A percentile compares a stretch with the other conserved stretches of the same genome.
Evolutionary conservation across 2,888 invertebrate genomes (phyloP).

Genomic region (Ophion ventricosus): DNA sequence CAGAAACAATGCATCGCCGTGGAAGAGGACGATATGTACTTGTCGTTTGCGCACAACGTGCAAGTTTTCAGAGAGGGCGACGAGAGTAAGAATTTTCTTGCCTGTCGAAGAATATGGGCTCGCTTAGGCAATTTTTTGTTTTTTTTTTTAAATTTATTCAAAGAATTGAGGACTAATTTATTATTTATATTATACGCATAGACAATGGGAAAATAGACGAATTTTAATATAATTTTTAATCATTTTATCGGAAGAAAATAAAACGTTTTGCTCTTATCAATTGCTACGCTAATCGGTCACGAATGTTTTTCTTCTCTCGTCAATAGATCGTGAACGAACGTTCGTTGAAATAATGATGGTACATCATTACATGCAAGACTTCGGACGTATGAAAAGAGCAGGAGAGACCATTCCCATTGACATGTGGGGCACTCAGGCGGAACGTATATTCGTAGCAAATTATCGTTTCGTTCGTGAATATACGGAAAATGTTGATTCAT

Average conservation of each 20-base stretch:
- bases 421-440: conserved; percentile 67
- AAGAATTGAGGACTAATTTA: no score
- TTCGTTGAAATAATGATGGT: conserved; percentile 84
- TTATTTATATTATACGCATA: no score
- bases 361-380: conserved; percentile 79
- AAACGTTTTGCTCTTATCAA: no score
- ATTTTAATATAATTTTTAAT: no score
- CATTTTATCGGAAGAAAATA: no score
- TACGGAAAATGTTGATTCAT: conserved; percentile 82
- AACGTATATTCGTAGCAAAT: conserved; percentile 76
- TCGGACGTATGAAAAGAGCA: conserved; percentile 64
- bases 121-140: no score
- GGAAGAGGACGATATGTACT: conserved; percentile 37
- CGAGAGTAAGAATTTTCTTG: conserved; percentile 46
- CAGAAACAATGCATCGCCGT: conserved; percentile 71
- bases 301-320: conserved; percentile 26
- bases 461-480: conserved; percentile 84
- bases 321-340: conserved; percentile 72
- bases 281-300: neutral
- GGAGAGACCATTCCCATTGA: conserved; percentile 51
- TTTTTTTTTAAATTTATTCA: no score
- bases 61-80: conserved; percentile 55
- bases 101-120: neutral
- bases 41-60: conserved; percentile 62
- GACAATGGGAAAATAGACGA: no score